Base-by-base conservation (phyloP, 2,888 invertebrate genomes). In the Caenorhabditis auriculariae region DNA sequence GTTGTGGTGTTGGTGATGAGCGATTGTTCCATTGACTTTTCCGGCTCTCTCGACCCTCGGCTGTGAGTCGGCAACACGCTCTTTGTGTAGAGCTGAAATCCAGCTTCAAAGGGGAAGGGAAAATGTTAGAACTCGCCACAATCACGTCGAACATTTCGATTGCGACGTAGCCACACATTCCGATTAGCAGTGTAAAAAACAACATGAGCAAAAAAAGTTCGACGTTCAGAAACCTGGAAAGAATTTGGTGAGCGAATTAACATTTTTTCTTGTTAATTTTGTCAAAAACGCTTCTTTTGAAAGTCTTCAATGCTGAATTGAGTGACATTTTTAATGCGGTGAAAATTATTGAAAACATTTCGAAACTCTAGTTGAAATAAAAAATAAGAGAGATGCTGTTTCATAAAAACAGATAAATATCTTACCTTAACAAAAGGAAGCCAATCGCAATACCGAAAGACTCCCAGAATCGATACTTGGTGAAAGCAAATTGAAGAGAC, bases 401-500 rank as follows among this genome's bases (percentile, higher is more conserved):
- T 24, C 21, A 24, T 7, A 44, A 1, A 12, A 24, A 7, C 27
- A 1, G 45, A 9, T 9, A 37, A 3, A 4, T 3, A 37, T 3
- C 21, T 17, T 88, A 88, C 2, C 90, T 88, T 42, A 89, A 91
- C 55, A 89, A 88, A 0, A 88, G 87, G 76, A 91, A 93, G 1
- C 91, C 89, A 53, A 91, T 86, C 15, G 91, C 91, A 57, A 92
- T 91, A 48, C 93, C 93, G 0, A 90, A 87, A 0, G 91, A 89
- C 82, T 93, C 92, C 92, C 92, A 93, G 46, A 93, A 84, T 7
- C 92, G 87, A 83, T 93, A 93, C 84, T 92, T 93, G 67, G 92
- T 91, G 83, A 91, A 93, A 0, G 91, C 90, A 0, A 92, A 91
- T 79, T 92, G 92, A 76, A 91, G 89, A 0, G 74, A 72, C 74